Conservation (phyloP, 37 sponge, comb jelly and placozoan genomes). For the Haliclona indistincta region DNA sequence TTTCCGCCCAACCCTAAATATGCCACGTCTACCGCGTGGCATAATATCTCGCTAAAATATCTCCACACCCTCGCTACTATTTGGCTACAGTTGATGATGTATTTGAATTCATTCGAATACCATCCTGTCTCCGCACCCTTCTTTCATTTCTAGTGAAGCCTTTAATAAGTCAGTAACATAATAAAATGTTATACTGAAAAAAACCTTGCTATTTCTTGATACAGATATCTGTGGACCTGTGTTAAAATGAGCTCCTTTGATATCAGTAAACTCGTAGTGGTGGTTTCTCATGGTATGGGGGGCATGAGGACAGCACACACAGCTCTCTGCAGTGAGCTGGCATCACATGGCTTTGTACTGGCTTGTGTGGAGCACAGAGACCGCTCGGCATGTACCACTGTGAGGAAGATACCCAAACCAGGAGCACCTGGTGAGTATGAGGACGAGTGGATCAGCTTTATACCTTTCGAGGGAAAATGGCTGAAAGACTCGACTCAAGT, state of each 20-base stretch:
- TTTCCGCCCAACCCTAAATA: too few relatives aligned
- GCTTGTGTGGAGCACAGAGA: slow-evolving; percentile 82
- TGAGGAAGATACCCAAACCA: slow-evolving; percentile 31
- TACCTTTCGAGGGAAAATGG: too few relatives aligned
- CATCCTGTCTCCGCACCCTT: too few relatives aligned
- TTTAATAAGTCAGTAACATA: too few relatives aligned
- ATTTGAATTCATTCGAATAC: too few relatives aligned
- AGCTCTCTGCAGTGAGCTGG: slow-evolving; percentile 69
- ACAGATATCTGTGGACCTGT: too few relatives aligned
- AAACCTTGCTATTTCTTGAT: too few relatives aligned
- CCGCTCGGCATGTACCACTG: slow-evolving; percentile 39
- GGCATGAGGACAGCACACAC: slow-evolving; percentile 58
- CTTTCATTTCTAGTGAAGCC: too few relatives aligned
- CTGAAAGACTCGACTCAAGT: too few relatives aligned
- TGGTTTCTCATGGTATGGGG: slow-evolving; percentile 78
- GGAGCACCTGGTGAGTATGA: slow-evolving; percentile 2
- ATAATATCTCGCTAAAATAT: slow-evolving; percentile 14
- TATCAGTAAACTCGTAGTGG: slow-evolving; percentile 43
- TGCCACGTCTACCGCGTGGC: too few relatives aligned
- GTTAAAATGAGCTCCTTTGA: slow-evolving; percentile 26
- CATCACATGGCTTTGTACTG: slow-evolving; percentile 80
- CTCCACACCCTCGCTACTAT: slow-evolving; percentile 31
- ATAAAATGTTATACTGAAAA: too few relatives aligned
- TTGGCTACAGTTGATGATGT: too few relatives aligned
- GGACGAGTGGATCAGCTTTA: slow-evolving; percentile 49